Evolutionary conservation across 2,113 vertebrate species (phyloP), one percentile per base, ranked within the genome.

Genomic region (Sturnus vulgaris): DNA sequence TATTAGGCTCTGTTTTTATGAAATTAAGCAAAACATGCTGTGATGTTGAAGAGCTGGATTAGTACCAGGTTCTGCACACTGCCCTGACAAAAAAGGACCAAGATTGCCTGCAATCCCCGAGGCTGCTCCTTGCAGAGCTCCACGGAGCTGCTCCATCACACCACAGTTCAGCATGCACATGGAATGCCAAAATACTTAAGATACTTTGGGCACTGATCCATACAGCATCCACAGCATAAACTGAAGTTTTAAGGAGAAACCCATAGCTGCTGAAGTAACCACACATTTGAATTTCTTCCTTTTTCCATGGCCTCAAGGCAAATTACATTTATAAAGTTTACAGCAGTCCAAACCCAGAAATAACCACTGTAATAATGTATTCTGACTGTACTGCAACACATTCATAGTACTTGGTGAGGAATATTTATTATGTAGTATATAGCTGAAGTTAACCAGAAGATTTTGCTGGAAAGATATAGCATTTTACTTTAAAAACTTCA

Each of bases 121-220:
- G 56, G 44, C 22, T 68, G 19, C 63, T 84, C 25, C 18, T 7
- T 10, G 19, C 53, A 77, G 83, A 46, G 27, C 27, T 84, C 15
- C 42, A 28, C 0, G 0, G 31, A 59, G 61, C 30, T 75, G 47
- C 47, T 71, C 61, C 1, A 0, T 35, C 72, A 44, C 3, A 0
- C 55, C 46, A 20, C 7, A 1, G 37, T 5, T 73, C 56, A 33
- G 37, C 18, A 28, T 2, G 15, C 27, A 39, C 49, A 1, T 10
- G 23, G 30, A n/a, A 52, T 1, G 3, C n/a, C 52, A 59, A 19
- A 63, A 71, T 3, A 24, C 27, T 35, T 19, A 27, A 30, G 40
- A n/a, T 37, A 25, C 24, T 46, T 15, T 5, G 39, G 52, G 46
- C 4, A 0, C 33, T 56, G 53, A 68, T 61, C 59, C 55, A 37